These are phyloP conservation scores for Pseudomyrmex flavicornis DNA, from an alignment of 1,140 invertebrate genomes.

Conservation along the genomic window DNA sequence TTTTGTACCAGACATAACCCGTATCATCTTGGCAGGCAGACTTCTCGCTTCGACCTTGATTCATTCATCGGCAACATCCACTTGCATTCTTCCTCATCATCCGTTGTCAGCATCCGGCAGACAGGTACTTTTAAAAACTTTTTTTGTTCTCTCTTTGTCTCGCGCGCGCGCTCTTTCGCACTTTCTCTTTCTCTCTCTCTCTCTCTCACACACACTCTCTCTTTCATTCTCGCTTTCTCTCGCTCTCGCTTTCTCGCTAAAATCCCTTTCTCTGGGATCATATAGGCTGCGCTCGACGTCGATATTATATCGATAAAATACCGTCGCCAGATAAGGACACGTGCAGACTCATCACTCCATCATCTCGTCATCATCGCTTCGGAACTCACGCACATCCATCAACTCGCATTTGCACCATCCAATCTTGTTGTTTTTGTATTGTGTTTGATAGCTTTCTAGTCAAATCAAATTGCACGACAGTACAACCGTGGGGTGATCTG, in stretches of 20 bases:
- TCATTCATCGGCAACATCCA: conserved; percentile 79
- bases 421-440: conserved; percentile 85
- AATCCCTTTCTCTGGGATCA: conserved; percentile 53
- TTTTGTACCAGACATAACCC: conserved; percentile 70
- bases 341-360: conserved; percentile 79
- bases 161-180: not conserved
- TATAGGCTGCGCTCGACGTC: conserved; percentile 64
- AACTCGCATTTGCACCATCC: conserved; percentile 85
- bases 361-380: conserved; percentile 79
- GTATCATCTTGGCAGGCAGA: conserved; percentile 65
- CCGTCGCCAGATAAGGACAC: conserved; percentile 77
- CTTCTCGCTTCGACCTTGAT: conserved; percentile 65
- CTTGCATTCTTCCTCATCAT: conserved; percentile 76
- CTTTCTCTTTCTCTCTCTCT: conserved; percentile 27
- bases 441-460: conserved; percentile 85
- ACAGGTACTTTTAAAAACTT: conserved; percentile 58
- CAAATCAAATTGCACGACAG: conserved; percentile 85
- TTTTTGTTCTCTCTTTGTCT: conserved; percentile 64
- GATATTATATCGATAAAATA: conserved; percentile 69
- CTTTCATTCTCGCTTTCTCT: conserved; percentile 24
- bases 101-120: conserved; percentile 71
- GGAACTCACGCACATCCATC: conserved; percentile 85
- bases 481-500: conserved; percentile 84
- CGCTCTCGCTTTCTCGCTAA: conserved; percentile 39
- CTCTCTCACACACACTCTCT: conserved; percentile 10